These are phyloP conservation scores for Serranus cabrilla DNA, from an alignment of 2,797 vertebrate genomes.

Conservation along the genomic window DNA sequence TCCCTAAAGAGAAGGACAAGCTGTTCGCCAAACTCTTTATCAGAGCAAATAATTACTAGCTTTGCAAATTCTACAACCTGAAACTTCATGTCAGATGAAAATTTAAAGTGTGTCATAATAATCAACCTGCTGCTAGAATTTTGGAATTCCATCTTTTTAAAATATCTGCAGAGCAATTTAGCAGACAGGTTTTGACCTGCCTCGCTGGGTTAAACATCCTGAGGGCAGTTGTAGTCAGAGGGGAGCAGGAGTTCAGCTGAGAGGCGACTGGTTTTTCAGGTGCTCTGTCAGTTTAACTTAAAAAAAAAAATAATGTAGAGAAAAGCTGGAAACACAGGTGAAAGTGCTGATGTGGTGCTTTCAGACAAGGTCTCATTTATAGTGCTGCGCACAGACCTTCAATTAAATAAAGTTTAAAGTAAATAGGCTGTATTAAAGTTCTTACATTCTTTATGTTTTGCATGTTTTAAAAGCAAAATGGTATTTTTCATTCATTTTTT, in stretches of 20 bases:
- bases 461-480: too few relatives aligned
- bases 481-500: too few relatives aligned
- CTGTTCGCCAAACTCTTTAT: neutral
- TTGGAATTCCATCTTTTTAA: neutral
- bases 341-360: neutral
- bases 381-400: neutral
- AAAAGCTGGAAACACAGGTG: neutral
- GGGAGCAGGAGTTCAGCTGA: neutral
- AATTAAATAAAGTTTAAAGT: neutral
- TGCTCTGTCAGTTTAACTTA: neutral
- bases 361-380: neutral
- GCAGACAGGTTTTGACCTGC: constrained; percentile 26
- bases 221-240: neutral
- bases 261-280: constrained; percentile 29
- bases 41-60: neutral
- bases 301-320: too few relatives aligned
- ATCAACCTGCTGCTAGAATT: neutral
- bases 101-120: neutral
- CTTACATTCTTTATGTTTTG: neutral
- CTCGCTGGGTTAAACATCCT: neutral
- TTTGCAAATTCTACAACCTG: neutral
- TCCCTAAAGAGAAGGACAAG: constrained; percentile 1
- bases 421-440: neutral
- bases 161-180: neutral
- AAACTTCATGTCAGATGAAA: neutral